These are phyloP conservation scores for Acanthurus leucopareius DNA, from an alignment of 2,797 vertebrate species.

Conservation along the genomic window DNA sequence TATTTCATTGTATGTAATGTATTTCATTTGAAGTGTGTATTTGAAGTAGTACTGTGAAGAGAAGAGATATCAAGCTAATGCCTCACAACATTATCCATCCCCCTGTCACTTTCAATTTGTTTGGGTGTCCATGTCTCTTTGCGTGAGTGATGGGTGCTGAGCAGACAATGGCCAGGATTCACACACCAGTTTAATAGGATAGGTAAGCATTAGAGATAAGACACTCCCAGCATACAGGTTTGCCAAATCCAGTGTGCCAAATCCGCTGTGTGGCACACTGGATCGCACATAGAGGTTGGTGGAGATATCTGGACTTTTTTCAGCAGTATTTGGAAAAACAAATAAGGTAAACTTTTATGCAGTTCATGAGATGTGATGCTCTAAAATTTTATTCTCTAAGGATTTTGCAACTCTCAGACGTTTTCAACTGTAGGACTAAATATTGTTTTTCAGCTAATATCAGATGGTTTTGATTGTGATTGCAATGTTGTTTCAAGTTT, in stretches of 20 bases:
- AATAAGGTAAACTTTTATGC: slow-evolving; percentile 70
- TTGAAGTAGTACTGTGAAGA: slow-evolving; percentile 7
- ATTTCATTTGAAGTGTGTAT: neutral
- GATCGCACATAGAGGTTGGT: slow-evolving; percentile 67
- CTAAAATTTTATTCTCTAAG: neutral
- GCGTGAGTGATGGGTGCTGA: slow-evolving; percentile 77
- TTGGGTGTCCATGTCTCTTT: slow-evolving; percentile 52
- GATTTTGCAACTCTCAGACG: slow-evolving; percentile 2
- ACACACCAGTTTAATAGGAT: slow-evolving; percentile 85
- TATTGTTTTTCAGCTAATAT: slow-evolving; percentile 6
- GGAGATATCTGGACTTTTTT: slow-evolving; percentile 72
- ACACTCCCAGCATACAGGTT: slow-evolving; percentile 72
- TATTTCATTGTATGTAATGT: neutral
- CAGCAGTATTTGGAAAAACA: slow-evolving; percentile 62
- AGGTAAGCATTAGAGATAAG: slow-evolving; percentile 84
- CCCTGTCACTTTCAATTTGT: slow-evolving; percentile 72
- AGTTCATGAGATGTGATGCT: slow-evolving; percentile 18
- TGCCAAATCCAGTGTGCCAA: slow-evolving; percentile 84
- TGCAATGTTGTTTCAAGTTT: neutral
- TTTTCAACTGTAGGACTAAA: slow-evolving; percentile 19
- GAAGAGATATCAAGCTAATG: slow-evolving; percentile 25
- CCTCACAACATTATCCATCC: slow-evolving; percentile 34
- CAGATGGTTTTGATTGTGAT: slow-evolving; percentile 1
- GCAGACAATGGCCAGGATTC: slow-evolving; percentile 86
- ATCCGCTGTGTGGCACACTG: slow-evolving; percentile 83